Percentiles rank a stretch among this genome's conserved stretches.
phyloP scores from a whole-genome alignment of 2,113 vertebrate species.

The Sceloporus undulatus region DNA sequence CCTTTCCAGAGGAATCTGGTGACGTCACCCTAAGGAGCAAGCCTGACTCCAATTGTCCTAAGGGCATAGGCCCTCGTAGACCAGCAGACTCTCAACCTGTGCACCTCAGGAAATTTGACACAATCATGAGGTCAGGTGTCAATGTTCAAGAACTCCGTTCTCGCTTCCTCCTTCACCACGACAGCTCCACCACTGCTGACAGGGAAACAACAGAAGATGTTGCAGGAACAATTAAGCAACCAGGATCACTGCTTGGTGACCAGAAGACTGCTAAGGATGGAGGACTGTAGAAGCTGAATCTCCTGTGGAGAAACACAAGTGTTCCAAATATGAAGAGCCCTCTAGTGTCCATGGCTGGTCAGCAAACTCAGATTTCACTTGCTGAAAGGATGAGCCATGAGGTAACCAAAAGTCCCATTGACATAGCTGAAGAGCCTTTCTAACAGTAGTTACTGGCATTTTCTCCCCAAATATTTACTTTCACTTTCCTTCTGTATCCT shows the following conservation, averaged over 20 bases:
- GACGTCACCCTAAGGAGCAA: background rate
- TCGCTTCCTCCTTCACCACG: constrained; percentile 44
- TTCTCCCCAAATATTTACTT: background rate
- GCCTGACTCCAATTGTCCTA: background rate
- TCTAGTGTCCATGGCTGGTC: background rate
- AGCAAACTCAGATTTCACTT: background rate
- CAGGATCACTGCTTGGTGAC: background rate
- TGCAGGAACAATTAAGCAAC: background rate
- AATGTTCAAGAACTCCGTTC: constrained; percentile 58
- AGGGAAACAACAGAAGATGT: background rate
- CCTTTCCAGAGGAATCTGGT: constrained; percentile 31
- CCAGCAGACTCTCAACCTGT: background rate
- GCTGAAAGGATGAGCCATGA: background rate
- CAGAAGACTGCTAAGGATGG: constrained; percentile 43
- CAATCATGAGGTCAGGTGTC: constrained; percentile 56
- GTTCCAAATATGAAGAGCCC: background rate
- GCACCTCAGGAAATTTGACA: constrained; percentile 54
- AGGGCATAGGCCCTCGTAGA: constrained; percentile 4
- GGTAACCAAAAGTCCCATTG: background rate
- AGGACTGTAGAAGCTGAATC: constrained; percentile 53
- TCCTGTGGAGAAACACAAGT: constrained; percentile 35
- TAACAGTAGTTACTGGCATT: background rate
- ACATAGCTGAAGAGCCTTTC: background rate
- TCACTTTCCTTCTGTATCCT: no score
- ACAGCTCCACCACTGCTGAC: background rate